These are phyloP conservation scores for Chrysemys picta DNA, from an alignment of 2,113 vertebrate species.

Conservation along the genomic window DNA sequence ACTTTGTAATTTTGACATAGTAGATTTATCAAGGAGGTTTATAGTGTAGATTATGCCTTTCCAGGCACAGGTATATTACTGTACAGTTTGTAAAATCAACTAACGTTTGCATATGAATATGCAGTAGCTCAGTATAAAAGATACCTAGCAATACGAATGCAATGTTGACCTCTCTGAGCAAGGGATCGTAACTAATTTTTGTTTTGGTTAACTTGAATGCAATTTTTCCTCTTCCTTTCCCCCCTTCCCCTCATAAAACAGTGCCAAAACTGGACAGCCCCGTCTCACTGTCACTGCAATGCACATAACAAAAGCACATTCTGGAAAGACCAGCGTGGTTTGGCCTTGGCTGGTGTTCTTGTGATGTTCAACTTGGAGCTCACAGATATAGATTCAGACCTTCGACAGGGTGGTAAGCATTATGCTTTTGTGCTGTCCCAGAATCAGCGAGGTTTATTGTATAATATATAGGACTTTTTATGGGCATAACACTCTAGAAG, in stretches of 20 bases:
- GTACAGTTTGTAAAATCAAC: background rate
- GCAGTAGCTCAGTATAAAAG: background rate
- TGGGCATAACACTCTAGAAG: background rate
- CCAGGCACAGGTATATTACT: background rate
- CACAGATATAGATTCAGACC: conserved; percentile 81
- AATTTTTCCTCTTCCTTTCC: background rate
- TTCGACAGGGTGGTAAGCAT: conserved; percentile 80
- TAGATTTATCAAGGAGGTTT: background rate
- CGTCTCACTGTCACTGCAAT: conserved; percentile 85
- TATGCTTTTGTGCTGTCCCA: accelerated
- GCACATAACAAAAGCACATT: conserved; percentile 86
- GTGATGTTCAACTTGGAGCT: conserved; percentile 80
- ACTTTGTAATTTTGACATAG: background rate
- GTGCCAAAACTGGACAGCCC: conserved; percentile 81
- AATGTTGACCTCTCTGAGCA: background rate
- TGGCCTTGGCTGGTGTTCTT: conserved; percentile 76
- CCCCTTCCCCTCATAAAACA: background rate
- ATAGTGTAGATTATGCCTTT: background rate
- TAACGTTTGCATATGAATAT: background rate
- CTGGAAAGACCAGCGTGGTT: conserved; percentile 81
- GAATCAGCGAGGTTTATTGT: background rate
- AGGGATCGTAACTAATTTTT: background rate
- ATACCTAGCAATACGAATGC: background rate
- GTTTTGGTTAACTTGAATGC: background rate
- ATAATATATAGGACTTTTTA: background rate